phyloP scores from a whole-genome alignment of 2,113 vertebrate species.

The Arenaria interpres region DNA sequence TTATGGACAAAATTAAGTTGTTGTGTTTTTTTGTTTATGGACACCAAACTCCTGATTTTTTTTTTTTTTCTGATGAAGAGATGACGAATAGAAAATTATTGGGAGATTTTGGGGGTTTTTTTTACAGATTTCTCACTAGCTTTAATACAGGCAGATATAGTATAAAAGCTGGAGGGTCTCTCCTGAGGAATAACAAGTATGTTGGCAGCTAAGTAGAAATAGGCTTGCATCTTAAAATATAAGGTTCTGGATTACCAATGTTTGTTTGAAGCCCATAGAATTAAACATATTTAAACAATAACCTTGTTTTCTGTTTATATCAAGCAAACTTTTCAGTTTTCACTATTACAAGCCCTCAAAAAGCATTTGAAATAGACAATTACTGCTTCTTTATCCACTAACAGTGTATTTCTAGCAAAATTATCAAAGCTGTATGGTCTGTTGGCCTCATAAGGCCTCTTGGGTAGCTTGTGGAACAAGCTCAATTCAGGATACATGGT shows the following conservation, averaged over 20 bases:
- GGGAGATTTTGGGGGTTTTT: neutral
- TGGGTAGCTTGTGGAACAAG: slow-evolving; percentile 2
- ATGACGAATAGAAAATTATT: neutral
- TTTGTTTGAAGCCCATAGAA: neutral
- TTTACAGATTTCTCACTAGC: neutral
- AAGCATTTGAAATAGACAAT: neutral
- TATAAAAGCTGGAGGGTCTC: neutral
- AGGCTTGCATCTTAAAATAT: neutral
- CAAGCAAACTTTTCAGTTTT: neutral
- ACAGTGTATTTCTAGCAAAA: slow-evolving; percentile 10
- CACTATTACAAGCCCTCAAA: neutral
- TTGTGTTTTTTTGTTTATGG: neutral
- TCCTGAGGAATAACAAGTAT: neutral
- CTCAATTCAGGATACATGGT: neutral
- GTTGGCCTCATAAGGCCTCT: slow-evolving; percentile 1
- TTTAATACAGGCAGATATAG: neutral
- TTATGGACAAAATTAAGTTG: neutral
- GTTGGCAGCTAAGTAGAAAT: neutral
- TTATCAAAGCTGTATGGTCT: neutral
- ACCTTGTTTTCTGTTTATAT: neutral
- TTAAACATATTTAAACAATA: neutral
- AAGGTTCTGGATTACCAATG: neutral
- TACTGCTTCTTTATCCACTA: slow-evolving; percentile 11
- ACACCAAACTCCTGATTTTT: neutral
- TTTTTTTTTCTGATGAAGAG: neutral